Evolutionary conservation across 2,888 invertebrate genomes (phyloP), one percentile per base, ranked within the genome.

Genomic region (Dilophus febrilis): DNA sequence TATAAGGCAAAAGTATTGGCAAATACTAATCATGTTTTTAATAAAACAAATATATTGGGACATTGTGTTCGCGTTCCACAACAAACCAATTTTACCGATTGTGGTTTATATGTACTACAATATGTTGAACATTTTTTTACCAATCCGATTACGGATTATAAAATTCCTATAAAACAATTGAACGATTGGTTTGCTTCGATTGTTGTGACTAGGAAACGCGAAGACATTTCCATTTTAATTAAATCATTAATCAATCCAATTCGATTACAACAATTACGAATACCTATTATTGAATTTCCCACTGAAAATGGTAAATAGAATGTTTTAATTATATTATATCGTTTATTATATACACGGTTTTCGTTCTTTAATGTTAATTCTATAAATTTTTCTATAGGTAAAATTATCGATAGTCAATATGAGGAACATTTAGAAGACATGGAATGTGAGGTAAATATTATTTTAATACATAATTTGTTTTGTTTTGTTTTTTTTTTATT

Each of bases 111-210:
- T 63, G 68, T 97, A 43, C 66, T 98, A 40, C 92, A 97, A 59
- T 98, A 94, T 67, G 91, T 90, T 5, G 95, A 98, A 64, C 83
- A 83, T 44, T 95, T 98, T 65, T 92, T 94, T 61, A 74, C 78
- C 70, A 74, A 77, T 53, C 90, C 91, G 1, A 74, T 92, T 40
- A 67, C 70, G 48, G 83, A 88, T 60, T 92, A 83, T 54, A 64
- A 72, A 38, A 64, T 85, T 48, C 91, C 92, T 19, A 86, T 92
- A 49, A 80, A 79, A 57, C 74, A 79, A 45, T 63, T 92, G 44
- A 69, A 73, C 40, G 74, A 74, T 53, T 94, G 92, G 94, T 94
- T 94, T 58, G 77, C 82, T 46, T 79, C 82, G 53, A 77, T 85
- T 43, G 67, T 75, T 4, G 86, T 91, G 0, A 81, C 80, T 3